Base-by-base conservation (phyloP, 1,140 invertebrate species). In the Procambarus clarkii region DNA sequence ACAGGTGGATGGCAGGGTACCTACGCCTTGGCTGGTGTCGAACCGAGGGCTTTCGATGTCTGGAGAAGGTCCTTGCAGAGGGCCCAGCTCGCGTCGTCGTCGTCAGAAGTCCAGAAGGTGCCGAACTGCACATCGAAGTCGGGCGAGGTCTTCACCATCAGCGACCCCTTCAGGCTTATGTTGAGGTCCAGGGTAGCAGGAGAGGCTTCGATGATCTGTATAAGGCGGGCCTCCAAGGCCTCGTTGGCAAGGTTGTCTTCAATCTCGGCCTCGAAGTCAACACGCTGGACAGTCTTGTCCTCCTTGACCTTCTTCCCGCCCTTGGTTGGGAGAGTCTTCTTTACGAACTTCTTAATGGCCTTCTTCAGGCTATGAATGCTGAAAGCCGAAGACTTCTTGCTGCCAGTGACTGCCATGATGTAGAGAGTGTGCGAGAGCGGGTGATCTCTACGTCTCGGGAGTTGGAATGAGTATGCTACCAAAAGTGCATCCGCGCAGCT, bases 191-290 rank as follows among this genome's bases (percentile, higher is more conserved):
- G 83, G 15, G 87, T 58, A n/a, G 92, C 92, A 18, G 92, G 92
- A 4, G 92, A 92, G 9, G 92, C 86, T 58, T 92, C 92, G 64
- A 93, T 93, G 71, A 93, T 86, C 79, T 93, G 91, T 34, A 88
- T 92, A 7, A 93, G 91, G 91, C 93, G 90, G 76, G 93, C 93
- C 79, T 93, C 93, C n/a, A 93, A 77, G 2, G 93, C 93, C 88
- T 93, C 93, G 64, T 93, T 93, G 58, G 93, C 92, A 7, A 91
- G 87, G 85, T 93, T 93, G 76, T 93, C 93, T 79, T 93, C 93
- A 84, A 93, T 91, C 80, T 93, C 93, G 74, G 87, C 86, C 54
- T 92, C 87, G 48, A 92, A 92, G 46, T 89, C 87, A 34, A 89
- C 89, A 44, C 89, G 82, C 74, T 50, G 64, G 2, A 80, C 80